These are phyloP conservation scores for Selenia dentaria DNA, from an alignment of 2,888 invertebrate genomes.

Conservation along the genomic window DNA sequence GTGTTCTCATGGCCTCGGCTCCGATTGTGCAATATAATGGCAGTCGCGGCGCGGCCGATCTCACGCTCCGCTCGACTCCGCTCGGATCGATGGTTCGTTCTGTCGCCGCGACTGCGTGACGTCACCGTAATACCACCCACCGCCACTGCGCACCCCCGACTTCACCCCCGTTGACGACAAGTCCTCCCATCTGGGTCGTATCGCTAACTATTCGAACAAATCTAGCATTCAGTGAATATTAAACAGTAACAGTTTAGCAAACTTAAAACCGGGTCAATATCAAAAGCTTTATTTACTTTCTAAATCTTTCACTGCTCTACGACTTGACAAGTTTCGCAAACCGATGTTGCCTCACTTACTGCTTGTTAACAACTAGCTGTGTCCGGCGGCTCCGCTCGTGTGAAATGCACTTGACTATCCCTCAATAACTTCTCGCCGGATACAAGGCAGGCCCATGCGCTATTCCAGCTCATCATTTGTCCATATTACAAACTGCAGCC, in stretches of 20 bases:
- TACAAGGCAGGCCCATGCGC: no score
- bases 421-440: no score
- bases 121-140: no score
- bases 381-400: no score
- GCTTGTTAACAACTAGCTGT: no score
- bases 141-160: no score
- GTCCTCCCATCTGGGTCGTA: neutral
- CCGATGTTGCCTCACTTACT: neutral
- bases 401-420: no score
- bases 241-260: constrained; percentile 2
- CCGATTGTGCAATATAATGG: constrained; percentile 10
- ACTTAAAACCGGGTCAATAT: constrained; percentile 4
- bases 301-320: neutral
- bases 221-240: constrained; percentile 2
- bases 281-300: constrained; percentile 1
- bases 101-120: neutral
- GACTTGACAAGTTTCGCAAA: neutral
- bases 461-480: no score
- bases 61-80: neutral
- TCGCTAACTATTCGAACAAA: neutral
- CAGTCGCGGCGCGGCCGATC: constrained; percentile 5
- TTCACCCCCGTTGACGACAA: no score
- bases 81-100: no score
- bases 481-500: no score
- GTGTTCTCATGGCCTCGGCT: constrained; percentile 11